Conservation (phyloP, 2,797 vertebrate genomes). For the Typhlichthys eigenmanni region DNA sequence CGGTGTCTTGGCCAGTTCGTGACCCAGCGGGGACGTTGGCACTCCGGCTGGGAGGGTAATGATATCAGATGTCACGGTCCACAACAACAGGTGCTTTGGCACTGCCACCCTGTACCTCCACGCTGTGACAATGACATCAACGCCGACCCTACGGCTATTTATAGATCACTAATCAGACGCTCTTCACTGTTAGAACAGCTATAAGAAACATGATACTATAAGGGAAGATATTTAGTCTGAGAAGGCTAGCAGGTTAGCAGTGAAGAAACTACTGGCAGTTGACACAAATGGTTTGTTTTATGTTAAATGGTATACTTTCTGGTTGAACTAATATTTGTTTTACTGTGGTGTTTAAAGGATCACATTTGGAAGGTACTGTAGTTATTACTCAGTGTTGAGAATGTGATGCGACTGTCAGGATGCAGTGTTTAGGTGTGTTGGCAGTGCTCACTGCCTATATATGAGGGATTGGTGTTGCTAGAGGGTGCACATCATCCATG, state of each 20-base stretch:
- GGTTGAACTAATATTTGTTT: too few relatives aligned
- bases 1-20: conserved; percentile 93
- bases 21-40: conserved; percentile 92
- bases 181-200: conserved; percentile 79
- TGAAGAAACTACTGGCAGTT: conserved; percentile 25
- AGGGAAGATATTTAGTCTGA: conserved; percentile 33
- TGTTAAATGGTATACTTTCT: not conserved
- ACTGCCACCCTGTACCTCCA: conserved; percentile 93
- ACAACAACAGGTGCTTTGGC: conserved; percentile 99
- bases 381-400: too few relatives aligned
- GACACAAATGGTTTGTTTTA: conserved; percentile 1
- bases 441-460: conserved; percentile 11
- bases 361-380: too few relatives aligned
- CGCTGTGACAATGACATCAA: conserved; percentile 99
- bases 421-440: conserved; percentile 20
- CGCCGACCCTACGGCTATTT: conserved; percentile 96
- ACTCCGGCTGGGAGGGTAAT: conserved; percentile 99
- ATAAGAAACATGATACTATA: conserved; percentile 57
- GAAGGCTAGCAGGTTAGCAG: conserved; percentile 30
- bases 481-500: conserved; percentile 2
- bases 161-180: conserved; percentile 90
- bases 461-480: conserved; percentile 31
- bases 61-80: conserved; percentile 99
- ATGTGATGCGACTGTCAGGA: not conserved
- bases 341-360: too few relatives aligned